These are phyloP conservation scores for Euschistus heros DNA, from an alignment of 1,140 invertebrate species.

Conservation along the genomic window DNA sequence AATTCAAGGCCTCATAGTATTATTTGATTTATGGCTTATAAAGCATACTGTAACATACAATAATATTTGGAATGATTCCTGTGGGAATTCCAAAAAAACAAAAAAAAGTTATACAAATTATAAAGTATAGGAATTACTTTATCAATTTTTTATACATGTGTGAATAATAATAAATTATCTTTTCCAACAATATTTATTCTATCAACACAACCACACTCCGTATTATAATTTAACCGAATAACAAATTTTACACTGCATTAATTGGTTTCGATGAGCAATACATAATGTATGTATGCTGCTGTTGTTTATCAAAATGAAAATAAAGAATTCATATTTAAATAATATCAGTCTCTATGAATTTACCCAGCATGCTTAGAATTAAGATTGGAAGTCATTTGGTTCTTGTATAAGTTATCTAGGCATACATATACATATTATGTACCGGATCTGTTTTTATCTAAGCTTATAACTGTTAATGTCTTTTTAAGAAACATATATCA, in stretches of 20 bases:
- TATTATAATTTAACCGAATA: conserved; percentile 10
- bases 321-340: conserved; percentile 15
- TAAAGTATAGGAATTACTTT: too few relatives aligned
- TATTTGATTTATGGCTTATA: too few relatives aligned
- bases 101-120: not conserved
- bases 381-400: conserved; percentile 3
- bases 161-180: conserved; percentile 15
- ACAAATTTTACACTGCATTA: conserved; percentile 7
- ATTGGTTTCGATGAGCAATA: not conserved
- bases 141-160: too few relatives aligned
- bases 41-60: too few relatives aligned
- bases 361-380: conserved; percentile 10
- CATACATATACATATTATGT: conserved; percentile 2
- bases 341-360: conserved; percentile 18
- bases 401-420: not conserved
- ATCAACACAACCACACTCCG: conserved; percentile 24
- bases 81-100: not conserved
- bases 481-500: conserved; percentile 4
- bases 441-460: conserved; percentile 3
- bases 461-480: conserved; percentile 5
- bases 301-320: not conserved
- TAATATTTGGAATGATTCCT: not conserved
- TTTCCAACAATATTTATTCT: conserved; percentile 21
- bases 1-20: too few relatives aligned
- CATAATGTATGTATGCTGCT: not conserved